phyloP scores from a whole-genome alignment of 1,140 invertebrate genomes.

The Ridgeia piscesae region DNA sequence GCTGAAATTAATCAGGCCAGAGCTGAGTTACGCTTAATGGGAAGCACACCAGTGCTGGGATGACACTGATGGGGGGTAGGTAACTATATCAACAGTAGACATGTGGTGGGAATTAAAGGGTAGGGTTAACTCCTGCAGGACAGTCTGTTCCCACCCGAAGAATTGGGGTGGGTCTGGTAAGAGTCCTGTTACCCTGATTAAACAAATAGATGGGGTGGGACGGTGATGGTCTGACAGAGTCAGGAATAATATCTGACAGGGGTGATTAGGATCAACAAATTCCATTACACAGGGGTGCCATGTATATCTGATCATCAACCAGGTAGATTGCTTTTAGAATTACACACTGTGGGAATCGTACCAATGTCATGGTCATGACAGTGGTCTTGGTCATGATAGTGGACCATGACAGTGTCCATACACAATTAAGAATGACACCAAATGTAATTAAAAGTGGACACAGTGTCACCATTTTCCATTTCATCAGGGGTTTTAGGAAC shows the following conservation, averaged over 20 bases:
- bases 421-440: neutral
- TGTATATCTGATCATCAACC: neutral
- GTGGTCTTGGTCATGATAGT: no score
- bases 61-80: neutral
- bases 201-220: neutral
- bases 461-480: neutral
- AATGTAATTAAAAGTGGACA: neutral
- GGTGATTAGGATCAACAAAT: neutral
- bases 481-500: neutral
- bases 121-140: neutral
- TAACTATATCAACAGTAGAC: neutral
- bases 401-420: neutral
- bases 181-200: neutral
- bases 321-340: no score
- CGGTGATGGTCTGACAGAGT: neutral
- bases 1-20: neutral
- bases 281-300: neutral
- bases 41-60: neutral
- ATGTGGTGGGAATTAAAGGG: neutral
- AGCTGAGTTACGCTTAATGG: neutral
- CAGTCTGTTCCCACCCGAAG: neutral
- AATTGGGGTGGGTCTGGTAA: neutral
- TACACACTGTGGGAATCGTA: no score
- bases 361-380: no score
- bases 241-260: neutral